Evolutionary conservation across 2,797 vertebrate species (phyloP).

Genomic region (Discoglossus pictus): DNA sequence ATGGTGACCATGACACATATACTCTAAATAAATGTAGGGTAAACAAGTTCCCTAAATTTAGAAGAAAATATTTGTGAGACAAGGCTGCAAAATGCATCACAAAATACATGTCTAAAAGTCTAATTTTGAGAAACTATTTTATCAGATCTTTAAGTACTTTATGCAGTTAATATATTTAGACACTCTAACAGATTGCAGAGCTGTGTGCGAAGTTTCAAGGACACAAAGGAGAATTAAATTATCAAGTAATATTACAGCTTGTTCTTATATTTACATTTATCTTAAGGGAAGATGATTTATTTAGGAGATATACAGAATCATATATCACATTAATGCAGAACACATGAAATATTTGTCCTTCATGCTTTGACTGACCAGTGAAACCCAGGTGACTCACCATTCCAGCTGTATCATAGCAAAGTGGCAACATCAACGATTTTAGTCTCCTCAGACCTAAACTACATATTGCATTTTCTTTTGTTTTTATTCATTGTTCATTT

Average conservation of each 20-base stretch:
- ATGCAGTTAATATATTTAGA: constrained; percentile 54
- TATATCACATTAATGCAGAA: constrained; percentile 55
- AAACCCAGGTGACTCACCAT: constrained; percentile 45
- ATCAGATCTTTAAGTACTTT: constrained; percentile 46
- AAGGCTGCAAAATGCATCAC: constrained; percentile 15
- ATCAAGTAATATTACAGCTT: constrained; percentile 58
- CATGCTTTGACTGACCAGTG: constrained; percentile 58
- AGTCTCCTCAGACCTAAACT: too few species aligned
- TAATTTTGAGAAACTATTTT: constrained; percentile 59
- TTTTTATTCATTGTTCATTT: too few species aligned
- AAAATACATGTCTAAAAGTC: constrained; percentile 21
- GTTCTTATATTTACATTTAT: constrained; percentile 69
- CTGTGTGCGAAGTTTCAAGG: constrained; percentile 67
- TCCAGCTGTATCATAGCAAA: constrained; percentile 51
- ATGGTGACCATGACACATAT: too few species aligned
- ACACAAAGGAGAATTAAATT: constrained; percentile 68
- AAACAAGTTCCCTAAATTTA: too few species aligned
- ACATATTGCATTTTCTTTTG: too few species aligned
- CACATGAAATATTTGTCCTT: constrained; percentile 64
- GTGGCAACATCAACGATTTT: constrained; percentile 30
- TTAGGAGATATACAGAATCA: constrained; percentile 46
- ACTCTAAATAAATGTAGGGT: too few species aligned
- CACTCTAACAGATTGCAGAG: constrained; percentile 55
- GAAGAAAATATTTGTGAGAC: too few species aligned
- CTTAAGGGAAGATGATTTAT: constrained; percentile 60